Percentiles rank a stretch among this genome's conserved stretches.
Conservation (phyloP, 2,888 invertebrate species). For the Tachina lurida region DNA sequence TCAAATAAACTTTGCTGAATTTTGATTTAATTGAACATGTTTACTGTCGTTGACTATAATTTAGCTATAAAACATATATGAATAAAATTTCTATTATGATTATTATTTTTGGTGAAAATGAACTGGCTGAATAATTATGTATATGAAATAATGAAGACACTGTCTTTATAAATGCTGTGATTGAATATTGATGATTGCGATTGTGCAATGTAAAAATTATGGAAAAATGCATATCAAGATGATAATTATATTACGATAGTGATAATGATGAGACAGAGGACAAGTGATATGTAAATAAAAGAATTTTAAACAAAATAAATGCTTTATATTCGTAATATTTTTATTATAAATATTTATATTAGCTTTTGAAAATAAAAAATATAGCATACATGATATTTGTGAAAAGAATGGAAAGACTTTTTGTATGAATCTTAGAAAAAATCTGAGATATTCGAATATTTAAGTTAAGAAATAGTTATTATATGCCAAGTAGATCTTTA, state of each 20-base stretch:
- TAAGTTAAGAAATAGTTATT: too few relatives aligned
- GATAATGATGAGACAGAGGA: conserved; percentile 31
- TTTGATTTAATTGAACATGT: neutral
- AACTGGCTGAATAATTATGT: conserved; percentile 36
- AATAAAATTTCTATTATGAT: conserved; percentile 17
- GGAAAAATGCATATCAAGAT: conserved; percentile 1
- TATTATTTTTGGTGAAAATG: neutral
- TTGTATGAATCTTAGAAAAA: too few relatives aligned
- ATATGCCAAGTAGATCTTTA: too few relatives aligned
- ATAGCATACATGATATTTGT: too few relatives aligned
- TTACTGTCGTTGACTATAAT: conserved; percentile 32
- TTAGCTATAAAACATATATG: neutral
- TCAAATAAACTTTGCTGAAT: neutral
- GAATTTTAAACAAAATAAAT: conserved; percentile 52
- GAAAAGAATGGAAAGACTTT: too few relatives aligned
- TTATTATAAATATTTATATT: neutral
- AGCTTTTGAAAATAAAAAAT: conserved; percentile 5
- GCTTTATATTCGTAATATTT: conserved; percentile 9
- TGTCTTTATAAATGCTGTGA: conserved; percentile 30
- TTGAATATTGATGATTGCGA: conserved; percentile 25
- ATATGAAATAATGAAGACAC: conserved; percentile 20
- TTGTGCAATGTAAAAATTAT: neutral
- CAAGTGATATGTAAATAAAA: conserved; percentile 52
- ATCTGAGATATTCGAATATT: too few relatives aligned
- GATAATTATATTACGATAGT: conserved; percentile 10